These are phyloP conservation scores for Caenorhabditis drosophilae DNA, from an alignment of 2,888 invertebrate genomes.

Conservation along the genomic window DNA sequence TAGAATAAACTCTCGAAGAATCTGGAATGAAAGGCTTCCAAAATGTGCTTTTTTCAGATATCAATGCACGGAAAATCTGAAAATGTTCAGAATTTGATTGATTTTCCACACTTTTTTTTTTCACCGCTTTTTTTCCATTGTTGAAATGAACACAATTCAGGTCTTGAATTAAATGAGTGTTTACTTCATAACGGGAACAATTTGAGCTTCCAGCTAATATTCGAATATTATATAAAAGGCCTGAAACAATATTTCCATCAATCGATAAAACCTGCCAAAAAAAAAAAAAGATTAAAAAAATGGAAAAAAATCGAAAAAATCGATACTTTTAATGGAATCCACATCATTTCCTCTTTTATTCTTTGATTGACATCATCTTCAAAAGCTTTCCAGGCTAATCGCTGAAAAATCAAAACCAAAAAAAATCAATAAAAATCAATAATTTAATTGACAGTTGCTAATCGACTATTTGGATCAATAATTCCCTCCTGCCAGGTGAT, in stretches of 20 bases:
- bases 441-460: conserved; percentile 16
- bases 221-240: conserved; percentile 39
- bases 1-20: conserved; percentile 22
- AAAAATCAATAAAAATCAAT: too few species aligned
- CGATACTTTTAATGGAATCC: conserved; percentile 41
- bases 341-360: conserved; percentile 29
- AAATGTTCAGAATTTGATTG: not conserved
- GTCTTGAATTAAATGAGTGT: conserved; percentile 23
- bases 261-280: conserved; percentile 20
- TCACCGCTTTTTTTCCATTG: conserved; percentile 25
- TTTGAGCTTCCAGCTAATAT: conserved; percentile 45
- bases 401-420: conserved; percentile 17
- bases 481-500: conserved; percentile 29
- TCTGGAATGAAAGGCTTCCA: conserved; percentile 34
- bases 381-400: conserved; percentile 40
- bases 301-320: not conserved
- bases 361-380: conserved; percentile 42
- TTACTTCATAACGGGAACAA: conserved; percentile 39
- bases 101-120: not conserved
- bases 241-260: conserved; percentile 38
- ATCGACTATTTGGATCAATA: conserved; percentile 5
- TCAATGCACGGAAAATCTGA: conserved; percentile 31
- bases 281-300: not conserved
- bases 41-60: conserved; percentile 19
- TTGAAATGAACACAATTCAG: conserved; percentile 31